Percentiles rank a stretch among this genome's conserved stretches.
Evolutionary conservation across 2,113 vertebrate genomes (phyloP).

Genomic region (Engystomops pustulosus): DNA sequence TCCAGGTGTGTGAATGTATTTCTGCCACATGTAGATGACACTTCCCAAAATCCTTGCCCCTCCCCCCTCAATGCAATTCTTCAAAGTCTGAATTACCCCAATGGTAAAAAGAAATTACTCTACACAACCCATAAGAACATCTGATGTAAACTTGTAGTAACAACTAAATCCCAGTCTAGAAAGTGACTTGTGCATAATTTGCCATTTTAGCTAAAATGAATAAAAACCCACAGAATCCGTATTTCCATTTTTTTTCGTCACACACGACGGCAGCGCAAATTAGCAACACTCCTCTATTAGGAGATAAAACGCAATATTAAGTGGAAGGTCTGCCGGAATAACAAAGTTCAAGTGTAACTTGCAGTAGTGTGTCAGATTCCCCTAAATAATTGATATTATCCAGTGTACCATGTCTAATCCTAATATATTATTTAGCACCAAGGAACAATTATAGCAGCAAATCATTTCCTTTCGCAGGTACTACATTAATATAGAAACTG

Average conservation of each 20-base stretch:
- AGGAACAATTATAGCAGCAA: constrained; percentile 54
- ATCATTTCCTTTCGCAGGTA: constrained; percentile 48
- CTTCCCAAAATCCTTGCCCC: too few species aligned
- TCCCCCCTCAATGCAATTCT: too few species aligned
- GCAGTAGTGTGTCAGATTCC: constrained; percentile 42
- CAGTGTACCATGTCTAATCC: constrained; percentile 57
- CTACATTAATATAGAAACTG: constrained; percentile 24
- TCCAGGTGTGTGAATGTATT: too few species aligned
- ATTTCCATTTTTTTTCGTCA: neutral
- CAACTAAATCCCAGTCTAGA: too few species aligned
- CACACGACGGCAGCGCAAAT: neutral
- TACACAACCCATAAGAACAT: too few species aligned
- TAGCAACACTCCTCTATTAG: neutral
- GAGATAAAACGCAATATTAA: neutral
- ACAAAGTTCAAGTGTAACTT: constrained; percentile 52
- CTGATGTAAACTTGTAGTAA: too few species aligned
- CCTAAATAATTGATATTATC: constrained; percentile 53
- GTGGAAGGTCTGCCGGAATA: constrained; percentile 16
- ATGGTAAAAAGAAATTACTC: too few species aligned
- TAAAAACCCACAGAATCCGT: neutral
- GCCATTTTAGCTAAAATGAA: neutral
- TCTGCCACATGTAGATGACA: too few species aligned
- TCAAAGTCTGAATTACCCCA: too few species aligned
- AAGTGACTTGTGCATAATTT: neutral
- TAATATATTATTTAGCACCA: constrained; percentile 53